These are phyloP conservation scores for Mus spretus DNA, from an alignment of 2,797 vertebrate genomes.

Conservation along the genomic window DNA sequence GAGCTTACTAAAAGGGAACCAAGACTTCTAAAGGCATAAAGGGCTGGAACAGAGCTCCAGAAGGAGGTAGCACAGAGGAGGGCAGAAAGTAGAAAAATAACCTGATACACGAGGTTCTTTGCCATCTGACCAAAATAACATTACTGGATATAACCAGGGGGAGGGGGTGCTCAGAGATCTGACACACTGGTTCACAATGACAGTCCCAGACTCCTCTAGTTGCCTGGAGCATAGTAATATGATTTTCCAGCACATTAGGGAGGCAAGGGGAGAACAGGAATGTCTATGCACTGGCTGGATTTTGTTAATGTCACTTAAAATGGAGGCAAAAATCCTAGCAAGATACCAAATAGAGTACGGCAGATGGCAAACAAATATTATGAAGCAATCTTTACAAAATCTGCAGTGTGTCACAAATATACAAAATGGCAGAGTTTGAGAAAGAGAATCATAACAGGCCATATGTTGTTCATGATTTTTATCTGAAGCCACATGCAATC, in stretches of 20 bases:
- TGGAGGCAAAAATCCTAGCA: slow-evolving; percentile 87
- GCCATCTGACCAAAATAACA: slow-evolving; percentile 70
- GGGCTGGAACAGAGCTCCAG: background rate
- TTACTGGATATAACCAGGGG: slow-evolving; percentile 72
- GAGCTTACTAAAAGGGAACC: slow-evolving; percentile 8
- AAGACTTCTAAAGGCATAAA: slow-evolving; percentile 51
- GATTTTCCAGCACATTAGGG: slow-evolving; percentile 88
- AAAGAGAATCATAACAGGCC: slow-evolving; percentile 87
- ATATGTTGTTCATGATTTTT: slow-evolving; percentile 85
- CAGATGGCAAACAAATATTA: slow-evolving; percentile 91
- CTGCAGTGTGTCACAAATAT: slow-evolving; percentile 86
- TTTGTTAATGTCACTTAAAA: slow-evolving; percentile 89
- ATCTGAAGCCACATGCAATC: slow-evolving; percentile 78
- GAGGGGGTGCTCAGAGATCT: background rate
- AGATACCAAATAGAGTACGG: slow-evolving; percentile 86
- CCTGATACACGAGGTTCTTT: slow-evolving; percentile 67
- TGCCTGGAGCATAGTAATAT: slow-evolving; percentile 85
- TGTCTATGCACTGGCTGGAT: slow-evolving; percentile 85
- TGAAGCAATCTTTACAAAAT: slow-evolving; percentile 88
- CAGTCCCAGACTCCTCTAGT: slow-evolving; percentile 83
- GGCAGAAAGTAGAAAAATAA: slow-evolving; percentile 62
- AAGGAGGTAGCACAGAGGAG: background rate
- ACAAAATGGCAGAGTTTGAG: slow-evolving; percentile 87
- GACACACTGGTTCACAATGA: slow-evolving; percentile 74
- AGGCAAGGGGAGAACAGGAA: slow-evolving; percentile 88